phyloP scores from a whole-genome alignment of 2,797 vertebrate genomes.

The Sebastes elongatus region DNA sequence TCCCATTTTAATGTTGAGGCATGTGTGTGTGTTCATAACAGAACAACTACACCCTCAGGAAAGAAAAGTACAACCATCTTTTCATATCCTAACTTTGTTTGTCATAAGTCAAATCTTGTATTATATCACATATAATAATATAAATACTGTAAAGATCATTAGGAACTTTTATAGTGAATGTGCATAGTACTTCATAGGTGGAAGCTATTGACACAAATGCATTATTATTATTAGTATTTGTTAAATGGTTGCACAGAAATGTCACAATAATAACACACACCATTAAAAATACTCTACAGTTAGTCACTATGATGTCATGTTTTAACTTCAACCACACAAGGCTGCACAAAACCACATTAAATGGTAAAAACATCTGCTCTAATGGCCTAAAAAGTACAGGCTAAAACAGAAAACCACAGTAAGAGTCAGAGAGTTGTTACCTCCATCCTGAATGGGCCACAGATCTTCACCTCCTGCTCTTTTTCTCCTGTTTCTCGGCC shows the following conservation, averaged over 20 bases:
- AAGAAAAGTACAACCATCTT: not conserved
- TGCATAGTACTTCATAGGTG: not conserved
- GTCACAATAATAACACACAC: slow-evolving; percentile 3
- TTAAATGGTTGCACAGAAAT: not conserved
- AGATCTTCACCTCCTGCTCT: slow-evolving; percentile 27
- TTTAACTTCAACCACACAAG: slow-evolving; percentile 11
- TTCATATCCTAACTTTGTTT: not conserved
- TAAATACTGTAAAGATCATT: not conserved
- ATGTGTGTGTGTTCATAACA: not conserved
- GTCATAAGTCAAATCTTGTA: not conserved
- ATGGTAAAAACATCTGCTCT: slow-evolving; percentile 34
- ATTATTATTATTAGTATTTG: not conserved
- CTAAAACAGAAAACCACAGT: not conserved
- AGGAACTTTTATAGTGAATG: not conserved
- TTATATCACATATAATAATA: not conserved
- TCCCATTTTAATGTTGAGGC: not conserved
- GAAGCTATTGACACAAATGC: not conserved
- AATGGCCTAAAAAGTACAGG: slow-evolving; percentile 11
- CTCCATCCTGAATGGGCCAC: slow-evolving; percentile 74
- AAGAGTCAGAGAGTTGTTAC: slow-evolving; percentile 38
- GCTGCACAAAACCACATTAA: slow-evolving; percentile 4
- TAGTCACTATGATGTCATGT: slow-evolving; percentile 20
- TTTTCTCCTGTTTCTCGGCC: not conserved
- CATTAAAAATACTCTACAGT: not conserved
- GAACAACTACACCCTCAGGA: not conserved